Conservation (phyloP, 1,140 invertebrate species). For the Leptopilina clavipes region DNA sequence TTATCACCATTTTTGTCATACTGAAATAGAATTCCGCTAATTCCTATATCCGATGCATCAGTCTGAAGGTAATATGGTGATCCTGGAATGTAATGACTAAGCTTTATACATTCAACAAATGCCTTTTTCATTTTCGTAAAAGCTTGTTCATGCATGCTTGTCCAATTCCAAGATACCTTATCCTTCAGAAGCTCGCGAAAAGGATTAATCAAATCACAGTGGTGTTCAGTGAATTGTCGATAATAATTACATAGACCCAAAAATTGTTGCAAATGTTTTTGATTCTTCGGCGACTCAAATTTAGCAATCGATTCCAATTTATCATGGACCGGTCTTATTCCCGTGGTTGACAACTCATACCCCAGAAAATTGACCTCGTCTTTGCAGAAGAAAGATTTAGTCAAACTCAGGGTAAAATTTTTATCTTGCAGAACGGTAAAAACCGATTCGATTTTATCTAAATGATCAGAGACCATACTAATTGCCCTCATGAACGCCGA, state of each 20-base stretch:
- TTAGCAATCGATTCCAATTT: not conserved
- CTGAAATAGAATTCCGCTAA: not conserved
- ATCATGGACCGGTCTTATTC: too few relatives aligned
- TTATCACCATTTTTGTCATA: not conserved
- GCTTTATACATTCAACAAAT: not conserved
- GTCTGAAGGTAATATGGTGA: not conserved
- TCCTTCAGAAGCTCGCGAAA: not conserved
- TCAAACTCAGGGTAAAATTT: too few relatives aligned
- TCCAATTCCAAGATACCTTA: not conserved
- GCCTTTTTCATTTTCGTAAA: not conserved
- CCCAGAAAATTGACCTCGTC: not conserved
- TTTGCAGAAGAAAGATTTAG: not conserved
- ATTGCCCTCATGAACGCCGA: not conserved
- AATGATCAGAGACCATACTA: not conserved
- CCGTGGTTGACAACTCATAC: not conserved
- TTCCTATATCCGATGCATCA: not conserved
- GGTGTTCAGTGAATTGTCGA: too few relatives aligned
- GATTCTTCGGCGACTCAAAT: not conserved
- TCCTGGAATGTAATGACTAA: not conserved
- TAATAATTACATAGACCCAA: too few relatives aligned
- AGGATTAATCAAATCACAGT: not conserved
- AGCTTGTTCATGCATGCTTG: not conserved
- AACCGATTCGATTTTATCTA: not conserved
- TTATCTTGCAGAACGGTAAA: too few relatives aligned
- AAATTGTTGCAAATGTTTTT: not conserved